Percentiles rank a stretch among this genome's conserved stretches.
phyloP scores from a whole-genome alignment of 2,888 invertebrate species.

The Hypomecis atomaria region DNA sequence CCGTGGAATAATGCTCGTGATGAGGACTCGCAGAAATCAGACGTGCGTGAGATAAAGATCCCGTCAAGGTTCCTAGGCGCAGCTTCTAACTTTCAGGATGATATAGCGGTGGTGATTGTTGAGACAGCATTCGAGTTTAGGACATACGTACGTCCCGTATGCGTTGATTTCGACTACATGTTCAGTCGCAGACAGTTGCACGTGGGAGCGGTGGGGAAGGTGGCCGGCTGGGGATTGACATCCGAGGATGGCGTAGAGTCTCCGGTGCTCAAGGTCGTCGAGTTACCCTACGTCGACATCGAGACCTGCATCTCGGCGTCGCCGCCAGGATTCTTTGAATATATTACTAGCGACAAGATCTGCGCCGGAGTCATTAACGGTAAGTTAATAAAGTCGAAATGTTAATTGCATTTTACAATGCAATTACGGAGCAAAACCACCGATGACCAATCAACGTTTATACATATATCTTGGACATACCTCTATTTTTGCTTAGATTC shows the following conservation, averaged over 20 bases:
- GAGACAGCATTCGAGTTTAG: constrained; percentile 60
- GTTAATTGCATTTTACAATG: too few relatives aligned
- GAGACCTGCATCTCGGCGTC: constrained; percentile 31
- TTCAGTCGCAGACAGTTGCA: constrained; percentile 32
- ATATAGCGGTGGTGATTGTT: constrained; percentile 75
- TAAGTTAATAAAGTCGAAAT: background rate
- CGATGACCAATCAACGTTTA: too few relatives aligned
- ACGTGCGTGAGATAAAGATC: constrained; percentile 27
- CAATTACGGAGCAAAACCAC: too few relatives aligned
- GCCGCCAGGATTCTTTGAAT: constrained; percentile 27
- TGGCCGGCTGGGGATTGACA: constrained; percentile 38
- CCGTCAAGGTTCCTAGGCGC: constrained; percentile 66
- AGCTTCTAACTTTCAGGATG: constrained; percentile 75
- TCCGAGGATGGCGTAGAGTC: constrained; percentile 28
- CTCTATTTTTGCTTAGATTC: too few relatives aligned
- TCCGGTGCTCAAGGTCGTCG: constrained; percentile 26
- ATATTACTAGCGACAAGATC: constrained; percentile 36
- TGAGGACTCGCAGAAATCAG: constrained; percentile 32
- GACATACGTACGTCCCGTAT: constrained; percentile 67
- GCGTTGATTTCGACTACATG: constrained; percentile 56
- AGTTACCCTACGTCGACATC: constrained; percentile 34
- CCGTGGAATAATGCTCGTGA: constrained; percentile 33
- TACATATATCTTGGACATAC: too few relatives aligned
- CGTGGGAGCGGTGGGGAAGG: constrained; percentile 27
- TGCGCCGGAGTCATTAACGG: constrained; percentile 38